Base-by-base conservation (phyloP, 2,113 vertebrate genomes). In the Grantiella picta region DNA sequence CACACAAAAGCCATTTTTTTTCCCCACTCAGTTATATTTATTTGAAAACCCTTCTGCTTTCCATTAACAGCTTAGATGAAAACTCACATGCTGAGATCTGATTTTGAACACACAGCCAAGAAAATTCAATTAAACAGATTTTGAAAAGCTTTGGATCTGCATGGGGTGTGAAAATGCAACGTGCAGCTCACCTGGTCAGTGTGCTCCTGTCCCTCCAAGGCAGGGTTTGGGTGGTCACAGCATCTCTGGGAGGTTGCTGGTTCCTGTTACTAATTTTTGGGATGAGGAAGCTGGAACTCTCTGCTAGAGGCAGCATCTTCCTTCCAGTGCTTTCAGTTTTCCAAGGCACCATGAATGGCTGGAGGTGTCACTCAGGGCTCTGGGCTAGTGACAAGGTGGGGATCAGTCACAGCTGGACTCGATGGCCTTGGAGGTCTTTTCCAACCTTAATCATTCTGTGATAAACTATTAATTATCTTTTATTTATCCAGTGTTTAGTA, bases 101-200 rank as follows among this genome's bases (percentile, higher is more conserved):
- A 35, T 49, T 70, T 38, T 21, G 52, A 57, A 16, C 24, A 1
- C 63, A 11, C 3, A 25, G 68, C 42, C 38, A 23, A 36, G 45
- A 8, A 5, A 64, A 33, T 11, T 24, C 12, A 2, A 14, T 15
- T 2, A 0, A 24, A 24, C 8, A n/a, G 33, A 23, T 25, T 11
- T 35, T 16, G 4, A 4, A 33, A n/a, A 69, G 22, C 38, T 8
- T 4, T 8, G 35, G 33, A 6, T 5, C 1, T 9, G 42, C 47
- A 9, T 15, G 36, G 15, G 56, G 10, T 11, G 5, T 2, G 24
- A 5, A 8, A 40, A 9, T 12, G 52, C 38, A 4, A 2, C 0
- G 3, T 12, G 61, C 45, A 72, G 40, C 82, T 84, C 47, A 81
- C 70, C 82, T 73, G 82, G 53, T 6, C 9, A 2, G 1, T 0